phyloP scores from a whole-genome alignment of 2,797 vertebrate species.

The Sebastes wilsoni region DNA sequence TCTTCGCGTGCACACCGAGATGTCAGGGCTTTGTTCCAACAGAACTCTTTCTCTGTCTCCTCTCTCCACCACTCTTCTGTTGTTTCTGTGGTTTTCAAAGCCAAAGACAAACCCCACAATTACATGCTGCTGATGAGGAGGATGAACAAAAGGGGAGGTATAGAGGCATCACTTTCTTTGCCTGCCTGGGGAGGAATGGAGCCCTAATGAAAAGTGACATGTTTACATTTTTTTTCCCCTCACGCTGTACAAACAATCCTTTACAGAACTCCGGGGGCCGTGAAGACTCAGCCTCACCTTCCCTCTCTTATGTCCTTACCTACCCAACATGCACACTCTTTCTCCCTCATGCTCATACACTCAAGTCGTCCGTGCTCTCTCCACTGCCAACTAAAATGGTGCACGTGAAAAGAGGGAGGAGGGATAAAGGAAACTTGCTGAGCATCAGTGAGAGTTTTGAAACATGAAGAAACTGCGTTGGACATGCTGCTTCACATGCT shows the following conservation, averaged over 20 bases:
- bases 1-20: background rate
- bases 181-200: constrained; percentile 27
- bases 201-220: constrained; percentile 74
- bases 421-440: background rate
- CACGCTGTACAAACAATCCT: constrained; percentile 72
- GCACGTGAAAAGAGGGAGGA: background rate
- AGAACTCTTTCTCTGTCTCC: background rate
- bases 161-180: constrained; percentile 62
- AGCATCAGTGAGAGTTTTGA: background rate
- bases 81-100: constrained; percentile 43
- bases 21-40: background rate
- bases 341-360: background rate
- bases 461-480: background rate
- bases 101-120: constrained; percentile 47
- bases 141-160: constrained; percentile 43
- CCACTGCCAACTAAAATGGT: background rate
- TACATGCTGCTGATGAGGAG: constrained; percentile 46
- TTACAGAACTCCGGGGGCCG: constrained; percentile 41
- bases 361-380: constrained; percentile 6
- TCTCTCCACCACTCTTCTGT: constrained; percentile 24
- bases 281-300: constrained; percentile 44
- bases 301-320: background rate
- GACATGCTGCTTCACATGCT: background rate
- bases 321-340: background rate
- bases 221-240: constrained; percentile 75